Conservation (phyloP, 2,113 vertebrate genomes). For the Gymnogyps californianus region DNA sequence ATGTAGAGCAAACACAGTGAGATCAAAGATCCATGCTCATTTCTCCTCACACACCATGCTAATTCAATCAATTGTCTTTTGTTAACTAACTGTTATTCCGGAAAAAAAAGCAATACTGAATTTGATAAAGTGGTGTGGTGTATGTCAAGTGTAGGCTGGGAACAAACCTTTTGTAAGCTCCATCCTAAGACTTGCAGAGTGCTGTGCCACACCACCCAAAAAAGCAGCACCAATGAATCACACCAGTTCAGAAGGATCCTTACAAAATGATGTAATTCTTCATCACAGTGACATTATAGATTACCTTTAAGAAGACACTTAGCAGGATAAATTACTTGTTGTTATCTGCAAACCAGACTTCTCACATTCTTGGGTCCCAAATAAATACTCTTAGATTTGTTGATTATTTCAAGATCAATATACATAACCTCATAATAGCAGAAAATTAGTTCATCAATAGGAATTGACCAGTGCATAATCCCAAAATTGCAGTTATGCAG, state of each 20-base stretch:
- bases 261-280: constrained; percentile 65
- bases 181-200: background rate
- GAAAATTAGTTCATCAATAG: constrained; percentile 65
- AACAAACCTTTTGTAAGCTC: constrained; percentile 7
- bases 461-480: constrained; percentile 37
- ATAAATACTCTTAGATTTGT: constrained; percentile 52
- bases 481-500: background rate
- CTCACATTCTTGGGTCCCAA: constrained; percentile 40
- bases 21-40: background rate
- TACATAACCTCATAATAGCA: constrained; percentile 46
- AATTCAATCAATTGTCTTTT: background rate
- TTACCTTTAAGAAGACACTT: constrained; percentile 68
- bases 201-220: background rate
- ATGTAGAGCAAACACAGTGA: background rate
- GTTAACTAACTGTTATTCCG: background rate
- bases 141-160: background rate
- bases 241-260: constrained; percentile 9
- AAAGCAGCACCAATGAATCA: background rate
- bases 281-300: constrained; percentile 63
- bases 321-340: constrained; percentile 64
- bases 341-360: constrained; percentile 48
- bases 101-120: background rate
- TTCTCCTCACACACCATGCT: background rate
- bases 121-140: background rate
- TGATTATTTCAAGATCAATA: constrained; percentile 56